Conservation (phyloP, 2,797 vertebrate genomes). For the Helarctos malayanus region DNA sequence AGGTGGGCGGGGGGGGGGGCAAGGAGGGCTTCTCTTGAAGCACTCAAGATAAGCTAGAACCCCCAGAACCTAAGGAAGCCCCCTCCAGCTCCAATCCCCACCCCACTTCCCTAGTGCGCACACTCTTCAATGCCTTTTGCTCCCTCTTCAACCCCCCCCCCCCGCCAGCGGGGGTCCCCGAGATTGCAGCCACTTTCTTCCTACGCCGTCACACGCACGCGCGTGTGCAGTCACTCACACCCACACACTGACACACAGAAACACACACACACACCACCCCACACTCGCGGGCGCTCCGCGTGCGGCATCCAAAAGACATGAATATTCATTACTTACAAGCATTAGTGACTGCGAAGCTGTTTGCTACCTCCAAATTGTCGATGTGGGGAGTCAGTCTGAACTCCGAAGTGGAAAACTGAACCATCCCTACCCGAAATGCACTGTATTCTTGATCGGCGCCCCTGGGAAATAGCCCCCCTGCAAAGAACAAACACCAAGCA, state of each 20-base stretch:
- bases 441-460: constrained; percentile 99
- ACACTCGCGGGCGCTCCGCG: constrained; percentile 20
- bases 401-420: constrained; percentile 97
- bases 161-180: constrained; percentile 59
- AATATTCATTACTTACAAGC: constrained; percentile 95
- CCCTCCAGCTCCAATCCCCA: neutral
- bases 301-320: constrained; percentile 49
- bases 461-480: constrained; percentile 98
- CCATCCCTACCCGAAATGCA: constrained; percentile 99
- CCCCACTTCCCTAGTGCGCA: neutral
- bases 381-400: constrained; percentile 99
- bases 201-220: constrained; percentile 51
- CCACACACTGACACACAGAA: constrained; percentile 44
- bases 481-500: constrained; percentile 85
- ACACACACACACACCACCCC: constrained; percentile 39
- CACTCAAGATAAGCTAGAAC: neutral
- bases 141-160: neutral
- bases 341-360: constrained; percentile 99
- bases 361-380: constrained; percentile 99
- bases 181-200: constrained; percentile 67
- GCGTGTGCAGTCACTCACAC: constrained; percentile 66
- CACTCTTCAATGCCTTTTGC: neutral
- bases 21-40: neutral
- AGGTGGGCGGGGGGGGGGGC: no score
- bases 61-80: neutral